Percentiles rank a stretch among this genome's conserved stretches.
Conservation (phyloP, 2,797 vertebrate genomes). For the Hephaestus fuliginosus region DNA sequence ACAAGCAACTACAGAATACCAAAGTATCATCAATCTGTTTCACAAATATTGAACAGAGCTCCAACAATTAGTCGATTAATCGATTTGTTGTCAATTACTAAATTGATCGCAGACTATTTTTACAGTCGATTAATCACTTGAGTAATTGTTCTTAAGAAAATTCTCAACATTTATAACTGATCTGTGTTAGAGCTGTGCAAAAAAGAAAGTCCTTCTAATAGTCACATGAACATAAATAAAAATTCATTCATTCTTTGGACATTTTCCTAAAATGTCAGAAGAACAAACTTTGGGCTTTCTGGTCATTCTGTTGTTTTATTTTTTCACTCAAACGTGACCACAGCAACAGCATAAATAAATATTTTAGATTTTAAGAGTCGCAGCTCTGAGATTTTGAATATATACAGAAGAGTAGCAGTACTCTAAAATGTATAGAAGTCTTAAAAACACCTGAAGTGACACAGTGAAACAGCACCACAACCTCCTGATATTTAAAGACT, state of each 20-base stretch:
- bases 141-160: no score
- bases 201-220: not conserved
- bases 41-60: not conserved
- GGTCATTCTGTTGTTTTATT: not conserved
- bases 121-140: no score
- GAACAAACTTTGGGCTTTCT: not conserved
- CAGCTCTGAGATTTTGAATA: not conserved
- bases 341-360: constrained; percentile 1
- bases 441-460: not conserved
- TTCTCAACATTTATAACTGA: not conserved
- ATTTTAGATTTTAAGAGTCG: not conserved
- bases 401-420: not conserved
- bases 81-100: no score
- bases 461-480: not conserved
- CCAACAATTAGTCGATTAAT: no score
- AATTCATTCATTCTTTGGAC: not conserved
- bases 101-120: no score
- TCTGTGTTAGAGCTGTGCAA: not conserved
- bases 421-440: not conserved
- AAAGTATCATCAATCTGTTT: not conserved
- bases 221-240: not conserved
- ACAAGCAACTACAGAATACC: not conserved
- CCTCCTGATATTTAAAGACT: not conserved
- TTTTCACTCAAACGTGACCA: not conserved
- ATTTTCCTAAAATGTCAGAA: not conserved